These are phyloP conservation scores for Tympanoctomys barrerae DNA, from an alignment of 2,797 vertebrate species.

Conservation along the genomic window DNA sequence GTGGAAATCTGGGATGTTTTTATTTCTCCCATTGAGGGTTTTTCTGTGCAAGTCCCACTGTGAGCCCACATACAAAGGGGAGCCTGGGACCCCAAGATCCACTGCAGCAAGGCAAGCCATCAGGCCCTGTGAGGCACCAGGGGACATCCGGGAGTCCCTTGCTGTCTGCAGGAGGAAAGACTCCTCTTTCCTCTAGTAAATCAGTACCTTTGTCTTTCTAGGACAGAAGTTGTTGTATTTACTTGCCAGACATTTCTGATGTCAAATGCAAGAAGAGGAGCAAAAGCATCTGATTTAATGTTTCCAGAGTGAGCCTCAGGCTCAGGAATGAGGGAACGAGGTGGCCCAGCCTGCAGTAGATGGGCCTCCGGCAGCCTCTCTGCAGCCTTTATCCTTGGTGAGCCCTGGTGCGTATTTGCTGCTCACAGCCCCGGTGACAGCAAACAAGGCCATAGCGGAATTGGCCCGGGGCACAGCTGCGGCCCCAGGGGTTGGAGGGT, in stretches of 20 bases:
- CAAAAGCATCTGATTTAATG: not conserved
- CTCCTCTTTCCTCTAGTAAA: not conserved
- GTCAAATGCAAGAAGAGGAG: conserved; percentile 20
- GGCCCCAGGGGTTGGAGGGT: conserved; percentile 92
- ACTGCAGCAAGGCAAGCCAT: not conserved
- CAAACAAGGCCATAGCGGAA: conserved; percentile 92
- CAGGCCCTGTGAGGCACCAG: conserved; percentile 9
- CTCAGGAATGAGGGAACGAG: conserved; percentile 78
- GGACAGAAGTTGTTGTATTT: not conserved
- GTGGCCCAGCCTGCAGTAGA: conserved; percentile 78
- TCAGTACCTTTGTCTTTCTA: not conserved
- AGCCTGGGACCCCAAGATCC: not conserved
- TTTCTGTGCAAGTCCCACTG: not conserved
- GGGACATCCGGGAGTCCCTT: conserved; percentile 48
- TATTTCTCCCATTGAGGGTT: not conserved
- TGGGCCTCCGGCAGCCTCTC: conserved; percentile 78
- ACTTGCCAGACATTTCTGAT: conserved; percentile 47
- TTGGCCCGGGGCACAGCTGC: conserved; percentile 94
- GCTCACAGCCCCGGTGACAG: conserved; percentile 93
- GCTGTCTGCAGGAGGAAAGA: not conserved
- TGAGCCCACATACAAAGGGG: not conserved
- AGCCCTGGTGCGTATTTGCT: conserved; percentile 91
- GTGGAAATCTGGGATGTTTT: not conserved
- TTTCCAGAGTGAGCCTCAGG: conserved; percentile 59
- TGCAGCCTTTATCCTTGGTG: conserved; percentile 81